Base-by-base conservation (phyloP, 2,888 invertebrate genomes). In the Fragum fragum region DNA sequence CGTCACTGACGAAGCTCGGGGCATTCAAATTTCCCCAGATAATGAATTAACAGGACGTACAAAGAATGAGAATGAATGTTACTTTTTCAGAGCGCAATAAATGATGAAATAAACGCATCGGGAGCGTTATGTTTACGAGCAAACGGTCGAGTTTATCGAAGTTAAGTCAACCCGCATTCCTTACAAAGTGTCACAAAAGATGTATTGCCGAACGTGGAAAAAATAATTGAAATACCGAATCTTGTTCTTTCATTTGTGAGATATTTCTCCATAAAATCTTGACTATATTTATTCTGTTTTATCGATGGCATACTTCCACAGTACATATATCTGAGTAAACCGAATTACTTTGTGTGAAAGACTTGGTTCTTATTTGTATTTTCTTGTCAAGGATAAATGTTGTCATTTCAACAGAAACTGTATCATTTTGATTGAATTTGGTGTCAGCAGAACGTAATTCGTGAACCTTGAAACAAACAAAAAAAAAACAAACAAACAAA, bases 171-270 rank as follows among this genome's bases (percentile, higher is more conserved):
- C 47, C n/a, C 16, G 16, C n/a, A n/a, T n/a, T 47, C 47, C 47
- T 9, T 14, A 47, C 47, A 47, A 23, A 57, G 18, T 57, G 57
- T 23, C 57, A 57, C 26, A 57, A 57, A 57, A 57, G 57, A 57
- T 57, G 57, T 26, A 21, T 23, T 11, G 57, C 5, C 23, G 57
- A 57, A 57, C 9, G 23, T 21, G 57, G 26, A 23, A n/a, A 57
- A 26, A 57, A 57, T 57, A 57, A 57, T 57, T 21, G 26, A 57
- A 26, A 57, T 47, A 1, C 7, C 14, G 7, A 14, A 47, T 47
- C 16, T 47, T 5, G 7, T 47, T 5, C 16, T 47, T 47, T 47
- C 2, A 9, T 9, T 47, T 47, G 5, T 47, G 7, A 18, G 32
- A 36, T 3, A 36, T 6, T 36, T 36, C 32, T 9, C 32, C 32